Base-by-base conservation (phyloP, 2,113 vertebrate species). In the Orthonyx spaldingii region DNA sequence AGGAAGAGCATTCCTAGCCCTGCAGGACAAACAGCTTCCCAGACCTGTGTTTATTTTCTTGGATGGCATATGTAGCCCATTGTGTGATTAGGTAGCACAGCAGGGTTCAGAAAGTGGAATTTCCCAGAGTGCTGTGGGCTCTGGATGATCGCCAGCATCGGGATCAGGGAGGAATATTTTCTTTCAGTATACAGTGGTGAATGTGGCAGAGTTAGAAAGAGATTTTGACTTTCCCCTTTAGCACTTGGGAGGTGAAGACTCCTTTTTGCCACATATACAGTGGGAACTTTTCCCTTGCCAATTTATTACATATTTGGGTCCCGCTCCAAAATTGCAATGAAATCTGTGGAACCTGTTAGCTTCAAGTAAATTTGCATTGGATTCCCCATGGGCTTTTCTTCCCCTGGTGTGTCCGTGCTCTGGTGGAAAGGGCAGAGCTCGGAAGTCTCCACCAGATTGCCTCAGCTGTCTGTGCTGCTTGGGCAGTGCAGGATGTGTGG, bases 11-110 rank as follows among this genome's bases (percentile, higher is more conserved):
- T 97, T 96, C 93, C 94, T 94, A 96, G 90, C 94, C 83, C 94
- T 95, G 93, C 94, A 96, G 96, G 96, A 97, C 96, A 96, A 96
- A 96, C 93, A 97, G 92, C 88, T 96, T 96, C 94, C 90, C 92
- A 96, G 94, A 95, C 94, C 96, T 90, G 88, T 96, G 96, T 96
- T 97, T 97, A 95, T 97, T 97, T 96, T 96, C 96, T 96, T 93
- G 96, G 96, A 96, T 96, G 96, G 96, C 94, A 96, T 96, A 96
- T 90, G 94, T 84, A 97, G 96, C 94, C 96, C 93, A 96, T 96
- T 97, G 94, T 96, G 96, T 82, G 96, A 97, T 96, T 97, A 97
- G 94, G 96, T 96, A 96, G 94, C 94, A 92, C 95, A 97, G 94
- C 86, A 0, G 96, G 94, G 92, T 92, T 86, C 2, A 42, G 76